phyloP scores from a whole-genome alignment of 2,797 vertebrate genomes.

The Microtus obscurus region DNA sequence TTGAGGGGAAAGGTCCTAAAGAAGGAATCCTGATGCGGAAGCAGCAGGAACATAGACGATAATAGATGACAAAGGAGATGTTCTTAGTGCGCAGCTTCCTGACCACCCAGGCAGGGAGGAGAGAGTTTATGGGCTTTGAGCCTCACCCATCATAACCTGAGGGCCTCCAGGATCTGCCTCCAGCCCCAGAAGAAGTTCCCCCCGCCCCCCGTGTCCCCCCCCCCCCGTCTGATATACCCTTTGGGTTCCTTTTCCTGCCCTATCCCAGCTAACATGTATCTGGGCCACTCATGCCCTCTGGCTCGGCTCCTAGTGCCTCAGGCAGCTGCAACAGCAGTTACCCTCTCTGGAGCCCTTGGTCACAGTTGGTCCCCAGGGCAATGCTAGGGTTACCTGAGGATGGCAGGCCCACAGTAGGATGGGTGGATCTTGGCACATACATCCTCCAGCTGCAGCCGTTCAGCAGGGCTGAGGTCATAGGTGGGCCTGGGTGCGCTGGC shows the following conservation, averaged over 20 bases:
- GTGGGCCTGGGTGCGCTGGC: conserved; percentile 90
- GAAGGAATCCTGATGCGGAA: neutral
- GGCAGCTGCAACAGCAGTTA: neutral
- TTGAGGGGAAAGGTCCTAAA: neutral
- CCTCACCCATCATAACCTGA: neutral
- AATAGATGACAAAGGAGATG: neutral
- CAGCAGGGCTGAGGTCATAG: conserved; percentile 93
- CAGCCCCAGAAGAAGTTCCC: neutral
- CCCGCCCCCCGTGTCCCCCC: fast-evolving
- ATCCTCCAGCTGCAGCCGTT: conserved; percentile 94
- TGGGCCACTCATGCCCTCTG: neutral
- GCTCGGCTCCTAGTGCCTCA: neutral
- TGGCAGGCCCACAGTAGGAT: conserved; percentile 94
- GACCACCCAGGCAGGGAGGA: neutral
- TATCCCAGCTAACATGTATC: neutral
- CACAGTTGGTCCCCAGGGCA: fast-evolving
- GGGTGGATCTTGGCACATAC: conserved; percentile 95
- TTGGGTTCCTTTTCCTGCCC: neutral
- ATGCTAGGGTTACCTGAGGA: conserved; percentile 91
- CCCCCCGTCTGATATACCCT: neutral
- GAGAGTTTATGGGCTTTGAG: too few relatives aligned
- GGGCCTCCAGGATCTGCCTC: neutral
- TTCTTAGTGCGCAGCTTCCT: neutral
- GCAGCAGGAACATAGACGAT: neutral
- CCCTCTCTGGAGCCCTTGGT: neutral